Base-by-base conservation (phyloP, 1,140 invertebrate genomes). In the Aphaenogaster ashmeadi region DNA sequence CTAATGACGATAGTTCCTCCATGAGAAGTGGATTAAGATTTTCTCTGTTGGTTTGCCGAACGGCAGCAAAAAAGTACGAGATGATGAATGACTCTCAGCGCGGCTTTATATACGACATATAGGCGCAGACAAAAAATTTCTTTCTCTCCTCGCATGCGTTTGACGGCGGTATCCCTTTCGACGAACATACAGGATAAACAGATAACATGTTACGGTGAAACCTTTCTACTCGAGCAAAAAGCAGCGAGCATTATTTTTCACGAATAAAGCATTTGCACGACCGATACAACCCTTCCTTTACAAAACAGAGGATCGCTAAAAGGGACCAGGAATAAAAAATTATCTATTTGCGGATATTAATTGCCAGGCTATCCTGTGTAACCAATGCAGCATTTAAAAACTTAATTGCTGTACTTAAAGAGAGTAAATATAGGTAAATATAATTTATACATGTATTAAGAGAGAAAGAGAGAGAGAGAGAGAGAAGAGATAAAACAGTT, bases 21-120 rank as follows among this genome's bases (percentile, higher is more conserved):
- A 33, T 77, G 81, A 86, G 89, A 88, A 79, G 87, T 83, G 78
- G 77, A 91, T 91, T 90, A 91, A 91, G 90, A 88, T 84, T 91
- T 91, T 75, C 87, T 88, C 83, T 88, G 77, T 88, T 75, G 62
- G 71, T 90, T 58, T 88, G 90, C 89, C 87, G 87, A 91, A 90
- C 83, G 71, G 58, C 44, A 85, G 72, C 77, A 90, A 91, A 91
- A 91, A 91, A 66, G 69, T 75, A 62, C 64, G 78, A 90, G 81
- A 90, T 91, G 90, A 91, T 91, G 83, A 66, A 91, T 87, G 89
- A 86, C 50, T 67, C 50, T 47, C 36, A 52, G 52, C 75, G 44
- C 8, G 60, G 80, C 60, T 75, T 69, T 54, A 75, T 60, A 47
- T 44, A 75, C 80, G 72, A 90, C 72, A 71, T 78, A 74, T 71